These are phyloP conservation scores for Tetrax tetrax DNA, from an alignment of 2,113 vertebrate species.

Conservation along the genomic window DNA sequence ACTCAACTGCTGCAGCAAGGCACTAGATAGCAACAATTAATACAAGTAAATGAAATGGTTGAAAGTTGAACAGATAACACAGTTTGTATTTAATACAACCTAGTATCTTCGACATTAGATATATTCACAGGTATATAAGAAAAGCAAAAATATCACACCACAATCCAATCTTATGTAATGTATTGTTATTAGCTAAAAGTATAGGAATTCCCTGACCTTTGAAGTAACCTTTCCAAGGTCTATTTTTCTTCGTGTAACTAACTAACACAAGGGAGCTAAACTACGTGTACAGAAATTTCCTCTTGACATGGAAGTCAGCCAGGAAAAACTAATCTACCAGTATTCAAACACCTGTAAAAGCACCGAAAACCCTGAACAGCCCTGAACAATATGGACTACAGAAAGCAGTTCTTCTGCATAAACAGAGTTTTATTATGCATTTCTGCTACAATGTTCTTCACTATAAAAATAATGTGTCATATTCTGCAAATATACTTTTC, in stretches of 20 bases:
- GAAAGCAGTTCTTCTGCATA: not conserved
- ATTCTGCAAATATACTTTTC: not conserved
- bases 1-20: not conserved
- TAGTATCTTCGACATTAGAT: not conserved
- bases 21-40: not conserved
- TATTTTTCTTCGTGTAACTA: constrained; percentile 48
- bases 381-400: constrained; percentile 8
- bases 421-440: not conserved
- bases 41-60: not conserved
- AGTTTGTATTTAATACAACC: not conserved
- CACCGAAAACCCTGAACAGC: constrained; percentile 10
- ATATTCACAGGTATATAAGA: not conserved
- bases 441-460: not conserved
- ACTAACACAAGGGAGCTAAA: constrained; percentile 50
- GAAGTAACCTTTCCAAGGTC: constrained; percentile 27
- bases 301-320: constrained; percentile 53
- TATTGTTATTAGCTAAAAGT: constrained; percentile 15
- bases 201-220: constrained; percentile 24
- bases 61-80: not conserved
- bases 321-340: constrained; percentile 55
- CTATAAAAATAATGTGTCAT: not conserved
- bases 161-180: not conserved
- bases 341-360: constrained; percentile 64
- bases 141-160: not conserved
- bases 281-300: constrained; percentile 46